Evolutionary conservation across 2,113 vertebrate genomes (phyloP).

Genomic region (Cairina moschata): DNA sequence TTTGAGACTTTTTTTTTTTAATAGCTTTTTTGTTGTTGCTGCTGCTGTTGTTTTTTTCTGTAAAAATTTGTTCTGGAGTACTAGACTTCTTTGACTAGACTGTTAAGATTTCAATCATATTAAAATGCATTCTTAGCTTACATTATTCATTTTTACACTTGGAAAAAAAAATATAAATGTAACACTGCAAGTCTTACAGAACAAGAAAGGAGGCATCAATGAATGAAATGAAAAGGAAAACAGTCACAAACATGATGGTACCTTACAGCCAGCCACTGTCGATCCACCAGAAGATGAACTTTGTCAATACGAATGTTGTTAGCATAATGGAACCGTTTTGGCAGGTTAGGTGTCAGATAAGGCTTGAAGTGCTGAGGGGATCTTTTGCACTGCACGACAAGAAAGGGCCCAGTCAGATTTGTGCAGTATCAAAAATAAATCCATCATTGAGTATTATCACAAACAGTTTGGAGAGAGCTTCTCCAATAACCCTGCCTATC

Average conservation of each 20-base stretch:
- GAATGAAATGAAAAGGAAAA: not conserved
- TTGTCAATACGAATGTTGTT: slow-evolving; percentile 91
- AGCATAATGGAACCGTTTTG: slow-evolving; percentile 93
- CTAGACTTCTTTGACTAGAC: not conserved
- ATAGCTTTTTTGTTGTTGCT: too few species aligned
- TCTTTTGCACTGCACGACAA: slow-evolving; percentile 83
- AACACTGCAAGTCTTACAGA: not conserved
- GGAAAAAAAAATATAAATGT: not conserved
- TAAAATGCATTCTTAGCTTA: not conserved
- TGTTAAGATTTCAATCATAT: not conserved
- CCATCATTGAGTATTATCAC: not conserved
- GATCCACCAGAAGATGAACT: slow-evolving; percentile 88
- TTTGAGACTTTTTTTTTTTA: not conserved
- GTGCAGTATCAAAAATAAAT: not conserved
- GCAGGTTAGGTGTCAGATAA: slow-evolving; percentile 89
- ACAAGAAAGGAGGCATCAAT: not conserved
- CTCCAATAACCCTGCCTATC: not conserved
- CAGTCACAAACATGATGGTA: slow-evolving; percentile 48
- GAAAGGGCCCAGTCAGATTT: not conserved
- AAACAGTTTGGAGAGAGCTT: not conserved
- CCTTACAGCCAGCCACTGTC: slow-evolving; percentile 89
- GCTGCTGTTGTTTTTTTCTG: not conserved
- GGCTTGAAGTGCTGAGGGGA: slow-evolving; percentile 88
- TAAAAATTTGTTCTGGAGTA: not conserved
- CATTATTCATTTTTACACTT: not conserved